Percentiles rank a stretch among this genome's conserved stretches.
These are phyloP conservation scores for Homarus americanus DNA, from an alignment of 1,140 invertebrate species.

Conservation along the genomic window DNA sequence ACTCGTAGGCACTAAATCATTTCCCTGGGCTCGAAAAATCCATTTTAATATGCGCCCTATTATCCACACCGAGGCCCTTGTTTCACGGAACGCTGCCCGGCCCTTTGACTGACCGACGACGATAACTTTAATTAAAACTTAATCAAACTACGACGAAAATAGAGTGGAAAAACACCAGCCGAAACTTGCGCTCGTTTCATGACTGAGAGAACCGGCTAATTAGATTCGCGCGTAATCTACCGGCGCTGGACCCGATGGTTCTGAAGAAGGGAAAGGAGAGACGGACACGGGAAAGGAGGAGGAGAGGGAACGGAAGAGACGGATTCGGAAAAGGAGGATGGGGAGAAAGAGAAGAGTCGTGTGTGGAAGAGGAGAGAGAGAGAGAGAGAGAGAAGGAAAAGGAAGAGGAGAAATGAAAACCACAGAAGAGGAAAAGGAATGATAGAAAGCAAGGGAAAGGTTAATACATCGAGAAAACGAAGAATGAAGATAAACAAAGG, in stretches of 20 bases:
- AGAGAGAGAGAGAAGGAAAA: background rate
- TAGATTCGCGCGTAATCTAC: constrained; percentile 74
- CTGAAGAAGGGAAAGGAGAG: constrained; percentile 34
- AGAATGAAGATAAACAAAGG: background rate
- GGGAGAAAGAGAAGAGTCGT: background rate
- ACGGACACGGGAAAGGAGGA: background rate
- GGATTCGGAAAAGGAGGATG: background rate
- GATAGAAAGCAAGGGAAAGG: background rate
- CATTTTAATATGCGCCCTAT: constrained; percentile 74
- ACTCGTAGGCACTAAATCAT: constrained; percentile 52
- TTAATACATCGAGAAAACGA: no score
- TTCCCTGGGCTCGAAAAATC: constrained; percentile 49
- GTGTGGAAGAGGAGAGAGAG: background rate
- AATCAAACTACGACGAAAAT: constrained; percentile 75
- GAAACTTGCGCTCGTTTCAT: constrained; percentile 74
- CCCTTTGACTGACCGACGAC: constrained; percentile 74
- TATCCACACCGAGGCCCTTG: constrained; percentile 67
- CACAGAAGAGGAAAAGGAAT: background rate
- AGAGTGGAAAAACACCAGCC: constrained; percentile 74
- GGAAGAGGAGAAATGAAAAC: background rate
- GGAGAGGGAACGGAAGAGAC: constrained; percentile 15
- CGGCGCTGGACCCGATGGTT: constrained; percentile 65
- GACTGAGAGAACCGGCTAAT: constrained; percentile 72
- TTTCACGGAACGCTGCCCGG: constrained; percentile 70
- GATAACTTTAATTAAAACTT: constrained; percentile 75